phyloP scores from a whole-genome alignment of 2,113 vertebrate genomes.

The Fulmarus glacialis region DNA sequence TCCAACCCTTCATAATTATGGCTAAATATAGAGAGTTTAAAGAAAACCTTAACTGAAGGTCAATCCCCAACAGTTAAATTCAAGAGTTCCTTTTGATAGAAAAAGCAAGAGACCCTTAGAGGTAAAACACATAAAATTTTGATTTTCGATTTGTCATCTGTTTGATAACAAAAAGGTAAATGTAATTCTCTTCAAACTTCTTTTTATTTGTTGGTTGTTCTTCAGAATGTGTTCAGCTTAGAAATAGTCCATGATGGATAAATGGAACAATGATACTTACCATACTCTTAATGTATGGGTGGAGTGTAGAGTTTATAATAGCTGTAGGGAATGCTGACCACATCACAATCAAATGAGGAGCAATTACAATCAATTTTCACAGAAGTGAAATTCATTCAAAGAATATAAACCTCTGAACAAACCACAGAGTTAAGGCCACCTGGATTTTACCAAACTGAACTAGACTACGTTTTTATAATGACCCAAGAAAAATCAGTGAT shows the following conservation, averaged over 20 bases:
- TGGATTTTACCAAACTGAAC: background rate
- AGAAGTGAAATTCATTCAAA: background rate
- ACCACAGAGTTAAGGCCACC: background rate
- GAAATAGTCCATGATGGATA: background rate
- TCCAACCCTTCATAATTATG: background rate
- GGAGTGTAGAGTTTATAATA: background rate
- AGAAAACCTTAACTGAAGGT: conserved; percentile 28
- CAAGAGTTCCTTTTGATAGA: background rate
- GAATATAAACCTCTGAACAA: background rate
- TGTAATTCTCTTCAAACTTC: background rate
- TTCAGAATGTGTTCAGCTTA: background rate
- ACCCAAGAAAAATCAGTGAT: background rate
- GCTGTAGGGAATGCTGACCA: background rate
- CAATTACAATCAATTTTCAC: background rate
- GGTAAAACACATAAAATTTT: background rate
- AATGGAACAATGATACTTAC: background rate
- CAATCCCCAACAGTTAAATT: conserved; percentile 5
- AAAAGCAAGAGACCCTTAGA: background rate
- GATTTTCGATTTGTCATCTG: background rate
- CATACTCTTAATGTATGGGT: background rate
- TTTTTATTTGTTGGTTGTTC: background rate
- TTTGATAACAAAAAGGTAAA: conserved; percentile 20
- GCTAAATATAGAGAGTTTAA: background rate
- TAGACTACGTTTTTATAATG: background rate
- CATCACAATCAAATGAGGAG: background rate